A percentile compares a stretch with the other conserved stretches of the same genome.
These are phyloP conservation scores for Drosophila lini DNA, from an alignment of 1,140 invertebrate species.

Conservation along the genomic window DNA sequence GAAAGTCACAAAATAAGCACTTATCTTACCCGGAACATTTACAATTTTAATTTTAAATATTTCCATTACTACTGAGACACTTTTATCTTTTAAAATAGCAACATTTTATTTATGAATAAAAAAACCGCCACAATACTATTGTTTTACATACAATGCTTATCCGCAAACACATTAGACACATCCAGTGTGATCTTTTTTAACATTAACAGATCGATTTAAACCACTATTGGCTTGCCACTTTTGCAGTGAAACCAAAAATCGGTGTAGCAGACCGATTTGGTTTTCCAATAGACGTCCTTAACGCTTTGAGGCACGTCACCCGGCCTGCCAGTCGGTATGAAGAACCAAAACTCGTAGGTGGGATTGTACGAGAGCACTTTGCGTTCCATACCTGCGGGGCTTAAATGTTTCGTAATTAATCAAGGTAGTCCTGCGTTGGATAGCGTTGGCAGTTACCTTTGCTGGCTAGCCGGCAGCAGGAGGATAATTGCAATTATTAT, in stretches of 20 bases:
- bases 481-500: constrained; percentile 42
- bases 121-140: not conserved
- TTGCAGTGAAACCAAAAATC: constrained; percentile 56
- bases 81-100: too few relatives aligned
- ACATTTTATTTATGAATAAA: not conserved
- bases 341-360: constrained; percentile 66
- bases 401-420: constrained; percentile 16
- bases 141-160: not conserved
- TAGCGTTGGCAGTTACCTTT: constrained; percentile 17
- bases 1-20: too few relatives aligned
- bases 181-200: too few relatives aligned
- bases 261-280: constrained; percentile 35
- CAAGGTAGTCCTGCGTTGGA: not conserved
- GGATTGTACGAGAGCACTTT: constrained; percentile 53
- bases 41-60: too few relatives aligned
- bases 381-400: not conserved
- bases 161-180: not conserved
- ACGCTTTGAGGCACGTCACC: constrained; percentile 12
- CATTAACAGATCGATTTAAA: not conserved
- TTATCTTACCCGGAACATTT: too few relatives aligned
- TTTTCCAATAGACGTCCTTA: constrained; percentile 29
- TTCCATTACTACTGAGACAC: too few relatives aligned
- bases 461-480: constrained; percentile 21
- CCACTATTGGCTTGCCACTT: constrained; percentile 3
- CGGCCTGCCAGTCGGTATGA: constrained; percentile 47